These are phyloP conservation scores for Erpornis zantholeuca DNA, from an alignment of 2,113 vertebrate genomes.

Conservation along the genomic window DNA sequence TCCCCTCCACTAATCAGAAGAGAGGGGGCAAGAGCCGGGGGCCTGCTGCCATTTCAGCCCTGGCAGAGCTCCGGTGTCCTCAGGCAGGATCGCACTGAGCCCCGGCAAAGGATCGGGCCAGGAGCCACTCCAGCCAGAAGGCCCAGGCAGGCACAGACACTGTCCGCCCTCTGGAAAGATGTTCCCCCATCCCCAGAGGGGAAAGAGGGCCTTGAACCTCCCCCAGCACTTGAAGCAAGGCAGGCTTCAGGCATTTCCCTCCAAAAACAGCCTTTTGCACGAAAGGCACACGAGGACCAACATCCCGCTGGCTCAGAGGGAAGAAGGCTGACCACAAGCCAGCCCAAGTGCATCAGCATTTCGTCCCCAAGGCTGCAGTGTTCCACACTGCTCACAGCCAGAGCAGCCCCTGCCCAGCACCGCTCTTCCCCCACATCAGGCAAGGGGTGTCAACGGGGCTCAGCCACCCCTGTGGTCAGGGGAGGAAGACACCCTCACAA, in stretches of 20 bases:
- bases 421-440: not conserved
- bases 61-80: rapidly evolving
- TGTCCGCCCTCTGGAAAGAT: not conserved
- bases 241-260: not conserved
- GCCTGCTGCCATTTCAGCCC: not conserved
- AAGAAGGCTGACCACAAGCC: not conserved
- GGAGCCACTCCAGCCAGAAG: not conserved
- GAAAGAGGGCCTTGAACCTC: not conserved
- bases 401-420: not conserved
- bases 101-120: not conserved
- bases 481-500: not conserved
- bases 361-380: not conserved
- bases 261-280: rapidly evolving
- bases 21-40: not conserved
- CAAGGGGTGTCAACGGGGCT: rapidly evolving
- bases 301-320: rapidly evolving
- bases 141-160: not conserved
- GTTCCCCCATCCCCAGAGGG: not conserved
- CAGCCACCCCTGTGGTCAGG: not conserved
- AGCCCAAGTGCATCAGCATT: not conserved
- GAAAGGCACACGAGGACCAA: not conserved
- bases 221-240: not conserved
- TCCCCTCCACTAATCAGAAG: not conserved
- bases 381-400: not conserved
- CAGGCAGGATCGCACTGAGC: not conserved